Percentiles rank a stretch among this genome's conserved stretches.
These are phyloP conservation scores for Erebia aethiops DNA, from an alignment of 2,888 invertebrate species.

Conservation along the genomic window DNA sequence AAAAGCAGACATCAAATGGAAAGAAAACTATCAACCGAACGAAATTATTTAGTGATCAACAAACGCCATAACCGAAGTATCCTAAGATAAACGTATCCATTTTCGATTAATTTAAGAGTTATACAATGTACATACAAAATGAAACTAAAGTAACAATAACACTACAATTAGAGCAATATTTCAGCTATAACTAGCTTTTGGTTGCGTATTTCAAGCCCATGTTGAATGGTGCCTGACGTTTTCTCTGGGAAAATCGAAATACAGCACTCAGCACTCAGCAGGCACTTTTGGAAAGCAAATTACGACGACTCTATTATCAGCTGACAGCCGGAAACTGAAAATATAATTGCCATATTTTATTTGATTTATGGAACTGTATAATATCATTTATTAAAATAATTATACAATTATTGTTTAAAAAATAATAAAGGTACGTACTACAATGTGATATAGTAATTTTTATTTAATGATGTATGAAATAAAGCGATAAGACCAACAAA, in stretches of 20 bases:
- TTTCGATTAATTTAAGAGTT: conserved; percentile 79
- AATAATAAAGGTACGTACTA: too few species aligned
- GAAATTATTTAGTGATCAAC: conserved; percentile 82
- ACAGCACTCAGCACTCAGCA: too few species aligned
- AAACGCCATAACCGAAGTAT: conserved; percentile 81
- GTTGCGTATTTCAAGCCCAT: conserved; percentile 83
- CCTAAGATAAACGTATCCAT: conserved; percentile 82
- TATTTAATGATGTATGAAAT: too few species aligned
- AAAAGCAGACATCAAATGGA: conserved; percentile 81
- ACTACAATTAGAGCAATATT: conserved; percentile 82
- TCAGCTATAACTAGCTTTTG: conserved; percentile 83
- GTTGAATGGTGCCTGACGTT: conserved; percentile 83
- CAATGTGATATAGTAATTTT: too few species aligned
- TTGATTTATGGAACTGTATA: too few species aligned
- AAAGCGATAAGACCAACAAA: too few species aligned
- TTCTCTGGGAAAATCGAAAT: conserved; percentile 81
- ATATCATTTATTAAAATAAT: too few species aligned
- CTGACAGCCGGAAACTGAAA: conserved; percentile 79
- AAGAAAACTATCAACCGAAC: conserved; percentile 81
- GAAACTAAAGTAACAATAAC: conserved; percentile 81
- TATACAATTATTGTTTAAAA: too few species aligned
- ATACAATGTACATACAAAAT: conserved; percentile 82
- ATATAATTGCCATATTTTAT: too few species aligned
- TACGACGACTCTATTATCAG: conserved; percentile 73
- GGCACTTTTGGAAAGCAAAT: conserved; percentile 72